phyloP scores from a whole-genome alignment of 2,888 invertebrate species.

The Acrocera orbiculus region DNA sequence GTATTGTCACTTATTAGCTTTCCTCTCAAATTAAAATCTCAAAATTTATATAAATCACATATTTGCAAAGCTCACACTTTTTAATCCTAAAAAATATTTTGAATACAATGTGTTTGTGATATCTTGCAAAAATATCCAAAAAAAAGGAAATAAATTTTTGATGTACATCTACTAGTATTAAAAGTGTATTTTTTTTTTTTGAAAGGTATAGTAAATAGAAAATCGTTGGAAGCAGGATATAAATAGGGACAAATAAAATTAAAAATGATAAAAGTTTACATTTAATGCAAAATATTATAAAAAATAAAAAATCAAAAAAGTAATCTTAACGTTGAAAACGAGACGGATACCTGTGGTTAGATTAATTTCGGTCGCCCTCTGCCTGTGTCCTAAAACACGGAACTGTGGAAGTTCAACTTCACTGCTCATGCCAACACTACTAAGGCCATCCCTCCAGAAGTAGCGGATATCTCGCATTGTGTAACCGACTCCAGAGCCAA shows the following conservation, averaged over 20 bases:
- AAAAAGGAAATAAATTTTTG: too few species aligned
- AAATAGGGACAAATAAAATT: slow-evolving; percentile 1
- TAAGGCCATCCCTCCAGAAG: slow-evolving; percentile 85
- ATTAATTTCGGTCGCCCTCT: slow-evolving; percentile 84
- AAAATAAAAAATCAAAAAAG: slow-evolving; percentile 7
- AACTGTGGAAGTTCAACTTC: slow-evolving; percentile 95
- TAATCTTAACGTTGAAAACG: slow-evolving; percentile 21
- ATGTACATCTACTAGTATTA: too few species aligned
- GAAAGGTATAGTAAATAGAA: too few species aligned
- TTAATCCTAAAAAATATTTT: too few species aligned
- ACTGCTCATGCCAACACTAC: slow-evolving; percentile 88
- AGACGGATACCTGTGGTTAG: slow-evolving; percentile 88
- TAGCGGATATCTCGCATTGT: slow-evolving; percentile 95
- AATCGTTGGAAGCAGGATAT: too few species aligned
- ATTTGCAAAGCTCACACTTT: too few species aligned
- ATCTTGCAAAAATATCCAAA: too few species aligned
- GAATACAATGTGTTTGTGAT: too few species aligned
- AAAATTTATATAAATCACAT: slow-evolving; percentile 10
- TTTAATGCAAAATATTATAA: slow-evolving; percentile 3
- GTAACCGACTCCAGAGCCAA: slow-evolving; percentile 64
- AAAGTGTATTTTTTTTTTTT: too few species aligned
- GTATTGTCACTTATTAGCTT: slow-evolving; percentile 2
- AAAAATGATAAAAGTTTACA: slow-evolving; percentile 2
- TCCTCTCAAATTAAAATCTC: slow-evolving; percentile 4
- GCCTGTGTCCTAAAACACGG: slow-evolving; percentile 89